Evolutionary conservation across 2,888 invertebrate genomes (phyloP).

Genomic region (Drosophila subsilvestris): DNA sequence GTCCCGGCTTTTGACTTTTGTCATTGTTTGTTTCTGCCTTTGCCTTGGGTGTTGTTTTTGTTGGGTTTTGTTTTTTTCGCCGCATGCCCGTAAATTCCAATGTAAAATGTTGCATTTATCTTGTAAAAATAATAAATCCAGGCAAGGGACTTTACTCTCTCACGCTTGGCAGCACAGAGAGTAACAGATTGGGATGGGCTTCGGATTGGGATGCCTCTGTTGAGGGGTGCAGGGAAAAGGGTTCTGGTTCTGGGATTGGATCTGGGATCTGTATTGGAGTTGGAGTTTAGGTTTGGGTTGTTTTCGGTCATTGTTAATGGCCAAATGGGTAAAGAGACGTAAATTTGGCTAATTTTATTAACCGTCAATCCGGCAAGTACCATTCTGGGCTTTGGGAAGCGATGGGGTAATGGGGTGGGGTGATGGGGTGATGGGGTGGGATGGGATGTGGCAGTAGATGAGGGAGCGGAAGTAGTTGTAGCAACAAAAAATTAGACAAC

Average conservation of each 20-base stretch:
- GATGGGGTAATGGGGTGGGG: no score
- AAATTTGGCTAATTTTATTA: slow-evolving; percentile 74
- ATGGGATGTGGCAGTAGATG: background rate
- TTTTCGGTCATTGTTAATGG: slow-evolving; percentile 60
- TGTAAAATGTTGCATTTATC: slow-evolving; percentile 80
- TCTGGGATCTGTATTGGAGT: background rate
- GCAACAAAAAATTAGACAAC: slow-evolving; percentile 50
- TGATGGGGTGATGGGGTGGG: no score
- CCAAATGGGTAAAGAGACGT: slow-evolving; percentile 52
- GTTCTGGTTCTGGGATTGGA: slow-evolving; percentile 14
- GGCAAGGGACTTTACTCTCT: slow-evolving; percentile 72
- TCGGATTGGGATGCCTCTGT: slow-evolving; percentile 11
- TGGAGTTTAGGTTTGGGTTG: background rate
- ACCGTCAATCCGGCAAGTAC: slow-evolving; percentile 47
- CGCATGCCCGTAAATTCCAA: slow-evolving; percentile 73
- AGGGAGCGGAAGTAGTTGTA: background rate
- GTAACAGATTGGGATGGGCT: slow-evolving; percentile 38
- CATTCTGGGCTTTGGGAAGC: slow-evolving; percentile 21
- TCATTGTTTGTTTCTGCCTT: slow-evolving; percentile 58
- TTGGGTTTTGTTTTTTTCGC: slow-evolving; percentile 47
- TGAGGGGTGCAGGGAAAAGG: slow-evolving; percentile 31
- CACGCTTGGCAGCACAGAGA: slow-evolving; percentile 67
- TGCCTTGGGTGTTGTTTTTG: slow-evolving; percentile 39
- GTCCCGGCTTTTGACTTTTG: slow-evolving; percentile 63
- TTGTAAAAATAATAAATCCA: slow-evolving; percentile 79